Evolutionary conservation across 2,888 invertebrate genomes (phyloP).

Genomic region (Agrotis puta): DNA sequence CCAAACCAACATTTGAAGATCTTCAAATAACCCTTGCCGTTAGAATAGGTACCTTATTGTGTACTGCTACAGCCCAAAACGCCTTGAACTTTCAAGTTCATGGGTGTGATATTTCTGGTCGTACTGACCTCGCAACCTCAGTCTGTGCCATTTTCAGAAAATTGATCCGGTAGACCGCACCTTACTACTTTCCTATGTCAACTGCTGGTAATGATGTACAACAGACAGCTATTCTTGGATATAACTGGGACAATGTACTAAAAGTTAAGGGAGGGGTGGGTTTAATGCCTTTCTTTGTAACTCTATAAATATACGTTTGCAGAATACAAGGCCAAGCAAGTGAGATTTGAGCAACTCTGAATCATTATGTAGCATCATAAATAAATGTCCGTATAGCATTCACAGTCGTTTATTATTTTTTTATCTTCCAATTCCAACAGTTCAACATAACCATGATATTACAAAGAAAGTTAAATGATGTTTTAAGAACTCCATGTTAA

Average conservation of each 20-base stretch:
- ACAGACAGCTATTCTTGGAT: conserved; percentile 56
- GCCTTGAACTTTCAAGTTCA: conserved; percentile 57
- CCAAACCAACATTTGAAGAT: conserved; percentile 65
- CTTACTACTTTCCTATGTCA: conserved; percentile 75
- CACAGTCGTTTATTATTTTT: neutral
- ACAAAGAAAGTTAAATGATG: too few species aligned
- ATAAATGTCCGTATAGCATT: neutral
- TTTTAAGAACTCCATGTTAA: conserved; percentile 18
- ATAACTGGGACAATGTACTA: conserved; percentile 38
- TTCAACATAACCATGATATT: conserved; percentile 10
- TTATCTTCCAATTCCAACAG: neutral
- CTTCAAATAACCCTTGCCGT: conserved; percentile 52
- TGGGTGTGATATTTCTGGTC: conserved; percentile 61
- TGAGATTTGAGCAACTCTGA: conserved; percentile 7
- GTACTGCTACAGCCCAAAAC: conserved; percentile 49
- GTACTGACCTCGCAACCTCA: conserved; percentile 78
- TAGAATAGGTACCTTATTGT: conserved; percentile 63
- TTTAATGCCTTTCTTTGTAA: conserved; percentile 43
- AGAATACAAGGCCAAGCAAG: conserved; percentile 7
- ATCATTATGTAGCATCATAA: neutral
- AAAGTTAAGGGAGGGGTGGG: conserved; percentile 35
- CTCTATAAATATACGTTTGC: conserved; percentile 47
- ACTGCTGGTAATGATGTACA: conserved; percentile 63
- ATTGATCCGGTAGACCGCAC: conserved; percentile 74
- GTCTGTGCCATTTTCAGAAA: conserved; percentile 79